Evolutionary conservation across 2,113 vertebrate genomes (phyloP).

Genomic region (Lipotes vexillifer): DNA sequence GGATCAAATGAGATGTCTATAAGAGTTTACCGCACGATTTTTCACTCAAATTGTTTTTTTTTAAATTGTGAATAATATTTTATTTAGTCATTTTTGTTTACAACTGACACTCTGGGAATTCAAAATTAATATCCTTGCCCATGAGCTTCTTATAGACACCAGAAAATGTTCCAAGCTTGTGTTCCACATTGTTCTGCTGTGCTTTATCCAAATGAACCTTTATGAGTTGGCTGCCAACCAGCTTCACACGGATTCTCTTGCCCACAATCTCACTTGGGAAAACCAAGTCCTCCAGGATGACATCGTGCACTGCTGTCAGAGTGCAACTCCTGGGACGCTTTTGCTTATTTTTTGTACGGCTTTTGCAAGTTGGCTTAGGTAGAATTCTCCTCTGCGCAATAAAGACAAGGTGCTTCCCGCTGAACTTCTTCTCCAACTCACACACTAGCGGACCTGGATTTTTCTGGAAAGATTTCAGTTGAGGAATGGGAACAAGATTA

Average conservation of each 20-base stretch:
- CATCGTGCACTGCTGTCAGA: conserved; percentile 87
- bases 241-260: conserved; percentile 89
- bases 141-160: conserved; percentile 95
- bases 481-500: conserved; percentile 93
- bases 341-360: conserved; percentile 92
- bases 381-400: conserved; percentile 86
- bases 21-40: not conserved
- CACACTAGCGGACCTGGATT: conserved; percentile 90
- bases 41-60: conserved; percentile 74
- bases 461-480: conserved; percentile 95
- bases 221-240: conserved; percentile 89
- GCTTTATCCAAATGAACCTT: conserved; percentile 74
- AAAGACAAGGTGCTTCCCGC: conserved; percentile 90
- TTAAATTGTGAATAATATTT: conserved; percentile 34
- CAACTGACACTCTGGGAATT: not conserved
- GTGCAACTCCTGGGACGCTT: conserved; percentile 91
- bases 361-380: conserved; percentile 78
- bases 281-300: conserved; percentile 86
- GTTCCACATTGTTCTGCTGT: conserved; percentile 91
- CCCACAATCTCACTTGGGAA: conserved; percentile 85
- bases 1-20: not conserved
- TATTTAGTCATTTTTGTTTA: conserved; percentile 83
- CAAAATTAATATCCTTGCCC: conserved; percentile 86
- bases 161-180: conserved; percentile 92
- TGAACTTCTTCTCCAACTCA: conserved; percentile 84